Evolutionary conservation across 2,888 invertebrate species (phyloP), one percentile per base, ranked within the genome.

Genomic region (Hyposoter dolosus): DNA sequence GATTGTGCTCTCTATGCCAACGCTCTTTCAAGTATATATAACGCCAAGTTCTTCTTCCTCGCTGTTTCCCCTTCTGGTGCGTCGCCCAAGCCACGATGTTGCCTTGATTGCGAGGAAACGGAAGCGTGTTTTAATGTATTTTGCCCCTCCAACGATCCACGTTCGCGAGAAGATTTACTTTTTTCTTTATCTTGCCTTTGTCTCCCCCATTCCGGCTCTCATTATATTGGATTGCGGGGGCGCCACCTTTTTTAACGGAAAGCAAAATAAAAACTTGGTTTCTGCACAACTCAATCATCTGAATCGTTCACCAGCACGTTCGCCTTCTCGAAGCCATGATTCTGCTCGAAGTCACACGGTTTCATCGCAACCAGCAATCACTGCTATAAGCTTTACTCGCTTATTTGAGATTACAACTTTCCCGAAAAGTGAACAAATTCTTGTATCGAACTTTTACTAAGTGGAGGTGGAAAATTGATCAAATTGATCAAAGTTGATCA

Each of bases 101-200:
- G 66, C 74, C 77, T 68, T 78, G 85, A 83, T 85, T 68, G 81
- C 75, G 80, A 87, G 83, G 80, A 85, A 78, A 83, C 77, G 87
- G 83, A 87, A 85, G 77, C 56, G 68, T 69, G 71, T 83, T 75
- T 75, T 65, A 80, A 81, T 85, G 76, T 77, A 50, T 53, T 74
- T 53, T 74, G 80, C 83, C 80, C 72, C 77, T 77, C 68, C 15
- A 77, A 77, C 56, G 68, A 83, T 77, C 85, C 60, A 80, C 69
- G 66, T 76, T 82, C 85, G 66, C 80, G 47, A 35, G 81, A 81
- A 63, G 60, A 78, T 81, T 69, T 40, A 75, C 45, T n/a, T 60
- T 76, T 72, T 69, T 74, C 4, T 19, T 68, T 43, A 68, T 72
- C 40, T 50, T 47, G 17, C 69, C 47, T 32, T 72, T 15, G 12